Conservation (phyloP, 2,888 invertebrate species). For the Hesperia comma region DNA sequence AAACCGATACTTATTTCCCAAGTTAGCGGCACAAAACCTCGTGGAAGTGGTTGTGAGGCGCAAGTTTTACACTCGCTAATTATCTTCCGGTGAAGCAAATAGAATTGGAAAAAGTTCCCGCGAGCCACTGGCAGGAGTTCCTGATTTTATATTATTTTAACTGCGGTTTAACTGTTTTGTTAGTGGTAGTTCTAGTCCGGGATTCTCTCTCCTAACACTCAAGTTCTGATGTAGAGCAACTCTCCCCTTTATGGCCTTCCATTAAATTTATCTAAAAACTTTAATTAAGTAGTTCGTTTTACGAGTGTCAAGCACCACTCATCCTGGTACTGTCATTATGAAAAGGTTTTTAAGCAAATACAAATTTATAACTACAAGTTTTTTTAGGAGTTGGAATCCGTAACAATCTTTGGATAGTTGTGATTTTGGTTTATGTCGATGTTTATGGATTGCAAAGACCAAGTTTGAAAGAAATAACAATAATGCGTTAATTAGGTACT, state of each 20-base stretch:
- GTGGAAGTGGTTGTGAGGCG: slow-evolving; percentile 12
- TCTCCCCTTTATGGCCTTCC: neutral
- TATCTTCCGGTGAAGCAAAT: slow-evolving; percentile 31
- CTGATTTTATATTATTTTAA: slow-evolving; percentile 24
- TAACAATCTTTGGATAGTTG: neutral
- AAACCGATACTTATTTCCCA: neutral
- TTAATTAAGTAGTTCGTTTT: neutral
- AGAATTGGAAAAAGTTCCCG: slow-evolving; percentile 31
- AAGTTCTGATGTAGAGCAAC: neutral
- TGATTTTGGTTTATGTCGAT: no score
- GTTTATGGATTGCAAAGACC: no score
- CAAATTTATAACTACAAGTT: neutral
- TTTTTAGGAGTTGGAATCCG: neutral
- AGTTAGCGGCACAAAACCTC: neutral
- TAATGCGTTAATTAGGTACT: no score
- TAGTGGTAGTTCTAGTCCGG: neutral
- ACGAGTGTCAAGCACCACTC: neutral
- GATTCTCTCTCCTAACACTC: neutral
- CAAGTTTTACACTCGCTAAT: slow-evolving; percentile 30
- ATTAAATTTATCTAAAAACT: neutral
- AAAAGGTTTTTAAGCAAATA: neutral
- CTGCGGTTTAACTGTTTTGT: slow-evolving; percentile 2
- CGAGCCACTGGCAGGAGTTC: slow-evolving; percentile 1
- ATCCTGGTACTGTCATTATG: neutral
- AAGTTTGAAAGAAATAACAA: no score